A percentile compares a stretch with the other conserved stretches of the same genome.
Evolutionary conservation across 2,888 invertebrate species (phyloP).

Genomic region (Horisme vitalbata): DNA sequence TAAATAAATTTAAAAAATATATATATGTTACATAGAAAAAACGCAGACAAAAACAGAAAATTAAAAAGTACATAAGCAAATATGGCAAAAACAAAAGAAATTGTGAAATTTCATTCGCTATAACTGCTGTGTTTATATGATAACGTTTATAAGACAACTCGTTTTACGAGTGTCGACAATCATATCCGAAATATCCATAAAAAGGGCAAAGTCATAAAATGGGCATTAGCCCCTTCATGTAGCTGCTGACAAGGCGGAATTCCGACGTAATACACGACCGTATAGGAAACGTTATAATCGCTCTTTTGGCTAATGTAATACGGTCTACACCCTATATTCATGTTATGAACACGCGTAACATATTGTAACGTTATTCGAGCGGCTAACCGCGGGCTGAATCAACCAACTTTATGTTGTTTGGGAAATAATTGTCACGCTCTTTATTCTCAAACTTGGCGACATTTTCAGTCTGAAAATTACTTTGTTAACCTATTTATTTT

Average conservation of each 20-base stretch:
- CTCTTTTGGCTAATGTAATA: constrained; percentile 39
- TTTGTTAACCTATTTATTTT: not conserved
- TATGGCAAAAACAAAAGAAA: constrained; percentile 25
- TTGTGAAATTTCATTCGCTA: constrained; percentile 23
- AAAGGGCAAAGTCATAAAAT: constrained; percentile 69
- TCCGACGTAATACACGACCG: constrained; percentile 42
- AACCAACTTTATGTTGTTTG: constrained; percentile 31
- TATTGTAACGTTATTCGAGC: constrained; percentile 36
- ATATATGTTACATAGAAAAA: no score
- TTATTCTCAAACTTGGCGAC: constrained; percentile 22
- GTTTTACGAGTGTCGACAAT: constrained; percentile 68
- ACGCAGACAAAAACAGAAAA: not conserved
- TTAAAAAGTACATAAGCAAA: not conserved
- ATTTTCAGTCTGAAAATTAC: not conserved
- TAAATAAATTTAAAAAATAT: no score
- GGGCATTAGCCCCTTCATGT: constrained; percentile 67
- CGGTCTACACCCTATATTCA: constrained; percentile 34
- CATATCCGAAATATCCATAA: constrained; percentile 71
- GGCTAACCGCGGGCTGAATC: constrained; percentile 25
- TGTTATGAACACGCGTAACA: constrained; percentile 33
- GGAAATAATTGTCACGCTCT: constrained; percentile 32
- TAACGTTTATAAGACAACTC: constrained; percentile 56
- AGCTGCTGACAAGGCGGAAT: constrained; percentile 58
- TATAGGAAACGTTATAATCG: constrained; percentile 44
- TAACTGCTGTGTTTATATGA: constrained; percentile 40